Evolutionary conservation across 2,888 invertebrate species (phyloP).

Genomic region (Agriopis leucophaearia): DNA sequence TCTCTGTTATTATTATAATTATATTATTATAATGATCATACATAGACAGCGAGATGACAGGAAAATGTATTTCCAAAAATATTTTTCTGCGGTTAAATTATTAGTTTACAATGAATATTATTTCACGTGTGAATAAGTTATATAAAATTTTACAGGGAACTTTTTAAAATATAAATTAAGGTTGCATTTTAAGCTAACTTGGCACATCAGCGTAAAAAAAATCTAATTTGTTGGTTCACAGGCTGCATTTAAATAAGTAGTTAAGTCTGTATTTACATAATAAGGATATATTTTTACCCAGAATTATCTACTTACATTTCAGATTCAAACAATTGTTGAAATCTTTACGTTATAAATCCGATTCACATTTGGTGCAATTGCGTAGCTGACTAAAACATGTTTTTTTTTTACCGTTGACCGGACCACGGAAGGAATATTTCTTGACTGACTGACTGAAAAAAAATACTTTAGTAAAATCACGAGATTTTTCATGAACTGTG

Average conservation of each 20-base stretch:
- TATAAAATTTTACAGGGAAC: background rate
- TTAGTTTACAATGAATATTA: conserved; percentile 8
- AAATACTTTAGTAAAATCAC: too few relatives aligned
- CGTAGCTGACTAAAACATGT: too few relatives aligned
- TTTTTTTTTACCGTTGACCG: too few relatives aligned
- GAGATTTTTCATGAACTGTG: too few relatives aligned
- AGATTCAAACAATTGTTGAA: background rate
- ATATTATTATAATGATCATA: too few relatives aligned
- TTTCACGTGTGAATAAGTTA: conserved; percentile 1
- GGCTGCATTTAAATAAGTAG: conserved; percentile 4
- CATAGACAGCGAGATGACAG: background rate
- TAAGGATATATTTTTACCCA: background rate
- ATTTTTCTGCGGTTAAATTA: conserved; percentile 7
- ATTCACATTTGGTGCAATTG: too few relatives aligned
- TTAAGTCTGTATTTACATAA: background rate
- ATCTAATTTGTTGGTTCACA: background rate
- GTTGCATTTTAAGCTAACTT: conserved; percentile 19
- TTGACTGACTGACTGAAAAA: too few relatives aligned
- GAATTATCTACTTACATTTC: background rate
- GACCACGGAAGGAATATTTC: too few relatives aligned
- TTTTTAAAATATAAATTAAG: conserved; percentile 10
- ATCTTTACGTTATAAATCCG: too few relatives aligned
- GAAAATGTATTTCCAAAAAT: conserved; percentile 13
- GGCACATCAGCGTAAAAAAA: conserved; percentile 3
- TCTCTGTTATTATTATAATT: too few relatives aligned